A percentile compares a stretch with the other conserved stretches of the same genome.
These are phyloP conservation scores for Thamnophis elegans DNA, from an alignment of 2,797 vertebrate genomes.

Conservation along the genomic window DNA sequence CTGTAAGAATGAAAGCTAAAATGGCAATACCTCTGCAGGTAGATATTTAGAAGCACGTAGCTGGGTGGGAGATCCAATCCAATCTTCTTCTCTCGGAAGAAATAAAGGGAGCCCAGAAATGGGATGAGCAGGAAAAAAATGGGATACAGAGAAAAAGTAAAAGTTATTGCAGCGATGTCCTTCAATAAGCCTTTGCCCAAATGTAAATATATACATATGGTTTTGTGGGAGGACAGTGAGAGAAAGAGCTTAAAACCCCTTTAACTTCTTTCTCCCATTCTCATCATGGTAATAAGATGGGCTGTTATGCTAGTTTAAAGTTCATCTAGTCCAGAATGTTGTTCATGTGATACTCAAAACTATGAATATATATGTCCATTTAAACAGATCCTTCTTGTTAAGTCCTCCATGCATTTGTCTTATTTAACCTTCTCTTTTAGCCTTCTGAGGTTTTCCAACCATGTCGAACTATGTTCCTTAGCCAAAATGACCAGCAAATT, in stretches of 20 bases:
- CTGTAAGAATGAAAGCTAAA: not conserved
- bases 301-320: not conserved
- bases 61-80: not conserved
- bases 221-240: not conserved
- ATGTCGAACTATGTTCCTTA: not conserved
- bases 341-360: not conserved
- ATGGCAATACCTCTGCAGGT: not conserved
- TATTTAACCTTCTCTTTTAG: not conserved
- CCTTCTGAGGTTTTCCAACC: not conserved
- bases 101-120: not conserved
- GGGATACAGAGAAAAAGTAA: not conserved
- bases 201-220: not conserved
- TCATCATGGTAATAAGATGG: not conserved
- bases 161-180: not conserved
- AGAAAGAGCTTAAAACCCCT: not conserved
- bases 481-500: not conserved
- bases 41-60: not conserved
- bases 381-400: not conserved
- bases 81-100: not conserved
- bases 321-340: not conserved
- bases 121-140: not conserved
- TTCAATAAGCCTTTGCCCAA: not conserved
- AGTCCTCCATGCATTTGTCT: not conserved
- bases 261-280: not conserved
- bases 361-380: not conserved